phyloP scores from a whole-genome alignment of 2,113 vertebrate species.

The Thermophis baileyi region DNA sequence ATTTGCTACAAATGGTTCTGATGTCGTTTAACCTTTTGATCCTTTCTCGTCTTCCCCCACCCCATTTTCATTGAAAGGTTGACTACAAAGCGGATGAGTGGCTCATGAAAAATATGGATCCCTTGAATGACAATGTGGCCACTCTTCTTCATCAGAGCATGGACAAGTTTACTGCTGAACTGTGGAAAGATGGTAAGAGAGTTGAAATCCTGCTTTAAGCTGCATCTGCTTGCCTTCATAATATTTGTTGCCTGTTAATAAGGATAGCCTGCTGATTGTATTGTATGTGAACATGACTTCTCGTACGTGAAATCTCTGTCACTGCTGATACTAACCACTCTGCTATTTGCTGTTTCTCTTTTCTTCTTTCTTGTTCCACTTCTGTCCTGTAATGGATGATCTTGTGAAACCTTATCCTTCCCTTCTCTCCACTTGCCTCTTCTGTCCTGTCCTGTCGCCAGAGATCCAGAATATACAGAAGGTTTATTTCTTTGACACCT shows the following conservation, averaged over 20 bases:
- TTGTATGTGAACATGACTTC: not conserved
- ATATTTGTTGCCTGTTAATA: not conserved
- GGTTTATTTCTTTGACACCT: conserved; percentile 85
- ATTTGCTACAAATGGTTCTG: not conserved
- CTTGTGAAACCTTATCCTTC: conserved; percentile 3
- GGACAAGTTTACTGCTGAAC: conserved; percentile 84
- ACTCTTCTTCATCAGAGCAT: conserved; percentile 87
- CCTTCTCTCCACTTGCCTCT: conserved; percentile 1
- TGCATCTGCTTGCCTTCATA: not conserved
- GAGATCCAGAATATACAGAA: conserved; percentile 84
- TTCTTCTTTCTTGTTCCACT: not conserved
- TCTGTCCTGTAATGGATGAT: not conserved
- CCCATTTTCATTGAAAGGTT: conserved; percentile 68
- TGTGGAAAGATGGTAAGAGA: conserved; percentile 89
- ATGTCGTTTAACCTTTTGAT: not conserved
- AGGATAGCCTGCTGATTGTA: not conserved
- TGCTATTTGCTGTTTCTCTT: not conserved
- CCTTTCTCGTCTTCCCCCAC: too few species aligned
- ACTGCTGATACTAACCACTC: not conserved
- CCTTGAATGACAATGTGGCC: conserved; percentile 85
- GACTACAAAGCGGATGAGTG: conserved; percentile 88
- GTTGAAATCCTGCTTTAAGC: too few species aligned
- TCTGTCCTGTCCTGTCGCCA: conserved; percentile 44
- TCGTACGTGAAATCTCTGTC: not conserved
- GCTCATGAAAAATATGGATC: conserved; percentile 94